Conservation (phyloP, 2,888 invertebrate genomes). For the Poecilobothrus nobilitatus region DNA sequence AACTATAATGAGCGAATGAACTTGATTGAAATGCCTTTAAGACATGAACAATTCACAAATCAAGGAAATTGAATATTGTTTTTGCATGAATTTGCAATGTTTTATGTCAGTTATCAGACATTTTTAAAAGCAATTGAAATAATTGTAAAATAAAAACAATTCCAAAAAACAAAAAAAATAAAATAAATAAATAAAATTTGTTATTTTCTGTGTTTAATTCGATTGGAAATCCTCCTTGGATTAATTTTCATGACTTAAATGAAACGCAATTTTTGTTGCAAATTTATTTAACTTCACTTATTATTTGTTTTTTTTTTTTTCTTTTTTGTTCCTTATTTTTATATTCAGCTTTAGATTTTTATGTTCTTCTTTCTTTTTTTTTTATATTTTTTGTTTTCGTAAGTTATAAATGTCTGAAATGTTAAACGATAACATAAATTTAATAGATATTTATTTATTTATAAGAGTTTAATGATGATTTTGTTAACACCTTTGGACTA, state of each 20-base stretch:
- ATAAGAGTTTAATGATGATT: neutral
- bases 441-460: neutral
- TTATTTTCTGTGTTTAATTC: neutral
- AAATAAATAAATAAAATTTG: neutral
- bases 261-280: neutral
- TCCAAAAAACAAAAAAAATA: neutral
- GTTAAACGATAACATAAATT: slow-evolving; percentile 1
- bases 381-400: neutral
- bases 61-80: slow-evolving; percentile 27
- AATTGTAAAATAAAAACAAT: neutral
- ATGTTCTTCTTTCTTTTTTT: neutral
- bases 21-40: slow-evolving; percentile 28
- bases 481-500: neutral
- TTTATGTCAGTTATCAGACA: neutral
- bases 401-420: neutral
- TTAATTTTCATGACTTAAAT: neutral
- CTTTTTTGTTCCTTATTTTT: neutral
- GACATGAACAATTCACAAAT: slow-evolving; percentile 28
- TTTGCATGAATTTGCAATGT: slow-evolving; percentile 2
- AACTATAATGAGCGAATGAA: slow-evolving; percentile 13
- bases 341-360: neutral
- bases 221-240: neutral
- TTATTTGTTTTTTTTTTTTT: neutral
- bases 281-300: no score
- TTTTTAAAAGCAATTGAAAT: neutral